phyloP scores from a whole-genome alignment of 1,140 invertebrate genomes.

The Maniola jurtina region DNA sequence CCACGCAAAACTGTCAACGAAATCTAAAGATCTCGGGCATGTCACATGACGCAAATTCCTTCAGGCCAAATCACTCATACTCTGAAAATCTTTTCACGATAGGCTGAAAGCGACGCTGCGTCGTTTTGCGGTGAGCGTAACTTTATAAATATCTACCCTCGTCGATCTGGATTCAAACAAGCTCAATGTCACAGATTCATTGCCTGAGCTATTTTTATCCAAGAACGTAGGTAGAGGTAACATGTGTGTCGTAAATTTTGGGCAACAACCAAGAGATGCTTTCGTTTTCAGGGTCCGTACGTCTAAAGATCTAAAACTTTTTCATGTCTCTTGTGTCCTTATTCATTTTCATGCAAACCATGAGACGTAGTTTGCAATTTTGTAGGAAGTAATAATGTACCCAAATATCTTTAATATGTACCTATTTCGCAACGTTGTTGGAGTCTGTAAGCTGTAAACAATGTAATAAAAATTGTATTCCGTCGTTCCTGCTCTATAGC shows the following conservation, averaged over 20 bases:
- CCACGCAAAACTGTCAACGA: slow-evolving; percentile 12
- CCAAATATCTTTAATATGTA: too few relatives aligned
- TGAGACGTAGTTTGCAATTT: too few relatives aligned
- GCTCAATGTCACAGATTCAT: slow-evolving; percentile 61
- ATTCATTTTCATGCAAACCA: too few relatives aligned
- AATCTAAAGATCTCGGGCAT: slow-evolving; percentile 18
- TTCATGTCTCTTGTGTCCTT: too few relatives aligned
- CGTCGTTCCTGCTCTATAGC: too few relatives aligned
- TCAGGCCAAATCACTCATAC: slow-evolving; percentile 9
- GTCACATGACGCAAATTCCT: slow-evolving; percentile 23
- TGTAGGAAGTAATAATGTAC: too few relatives aligned
- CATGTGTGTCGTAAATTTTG: background rate
- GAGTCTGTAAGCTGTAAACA: too few relatives aligned
- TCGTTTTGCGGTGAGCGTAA: slow-evolving; percentile 46
- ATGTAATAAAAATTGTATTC: too few relatives aligned
- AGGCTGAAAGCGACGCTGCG: slow-evolving; percentile 39
- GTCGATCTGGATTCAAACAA: slow-evolving; percentile 48
- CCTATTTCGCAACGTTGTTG: too few relatives aligned
- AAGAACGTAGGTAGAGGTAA: slow-evolving; percentile 24
- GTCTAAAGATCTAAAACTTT: too few relatives aligned
- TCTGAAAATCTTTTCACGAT: slow-evolving; percentile 10
- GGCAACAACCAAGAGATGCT: background rate
- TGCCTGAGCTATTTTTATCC: slow-evolving; percentile 51
- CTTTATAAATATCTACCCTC: slow-evolving; percentile 70
- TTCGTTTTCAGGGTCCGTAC: background rate